phyloP scores from a whole-genome alignment of 2,888 invertebrate species.

The Tanaodytes sp. region DNA sequence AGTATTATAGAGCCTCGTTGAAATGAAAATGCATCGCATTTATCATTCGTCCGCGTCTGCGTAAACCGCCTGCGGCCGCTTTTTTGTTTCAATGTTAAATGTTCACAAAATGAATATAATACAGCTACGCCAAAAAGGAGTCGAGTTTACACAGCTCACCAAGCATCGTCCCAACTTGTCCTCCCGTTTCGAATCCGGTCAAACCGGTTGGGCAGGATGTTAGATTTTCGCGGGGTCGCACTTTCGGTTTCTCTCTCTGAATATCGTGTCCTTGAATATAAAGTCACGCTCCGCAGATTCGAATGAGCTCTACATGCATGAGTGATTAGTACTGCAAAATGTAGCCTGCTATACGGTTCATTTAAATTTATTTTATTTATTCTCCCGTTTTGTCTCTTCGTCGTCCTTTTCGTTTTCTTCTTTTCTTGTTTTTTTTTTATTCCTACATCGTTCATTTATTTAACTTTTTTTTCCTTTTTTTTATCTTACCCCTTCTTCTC shows the following conservation, averaged over 20 bases:
- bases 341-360: conserved; percentile 51
- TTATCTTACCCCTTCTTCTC: too few species aligned
- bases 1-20: conserved; percentile 26
- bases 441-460: too few species aligned
- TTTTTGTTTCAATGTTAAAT: conserved; percentile 55
- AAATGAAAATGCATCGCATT: conserved; percentile 49
- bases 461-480: too few species aligned
- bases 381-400: too few species aligned
- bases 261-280: conserved; percentile 70
- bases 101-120: conserved; percentile 55
- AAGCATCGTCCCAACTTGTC: conserved; percentile 64
- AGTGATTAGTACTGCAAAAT: conserved; percentile 55
- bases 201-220: conserved; percentile 73
- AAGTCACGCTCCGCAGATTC: conserved; percentile 60
- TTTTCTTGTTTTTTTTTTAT: too few species aligned
- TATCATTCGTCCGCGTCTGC: conserved; percentile 48
- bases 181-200: conserved; percentile 70
- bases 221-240: conserved; percentile 74
- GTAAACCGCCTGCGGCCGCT: conserved; percentile 38
- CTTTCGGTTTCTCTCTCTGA: conserved; percentile 71
- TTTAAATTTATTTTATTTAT: conserved; percentile 39
- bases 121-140: conserved; percentile 64
- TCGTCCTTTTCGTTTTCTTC: too few species aligned
- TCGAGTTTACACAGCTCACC: conserved; percentile 66
- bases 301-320: conserved; percentile 55